Percentiles rank a stretch among this genome's conserved stretches.
Conservation (phyloP, 2,113 vertebrate species). For the Etheostoma spectabile region DNA sequence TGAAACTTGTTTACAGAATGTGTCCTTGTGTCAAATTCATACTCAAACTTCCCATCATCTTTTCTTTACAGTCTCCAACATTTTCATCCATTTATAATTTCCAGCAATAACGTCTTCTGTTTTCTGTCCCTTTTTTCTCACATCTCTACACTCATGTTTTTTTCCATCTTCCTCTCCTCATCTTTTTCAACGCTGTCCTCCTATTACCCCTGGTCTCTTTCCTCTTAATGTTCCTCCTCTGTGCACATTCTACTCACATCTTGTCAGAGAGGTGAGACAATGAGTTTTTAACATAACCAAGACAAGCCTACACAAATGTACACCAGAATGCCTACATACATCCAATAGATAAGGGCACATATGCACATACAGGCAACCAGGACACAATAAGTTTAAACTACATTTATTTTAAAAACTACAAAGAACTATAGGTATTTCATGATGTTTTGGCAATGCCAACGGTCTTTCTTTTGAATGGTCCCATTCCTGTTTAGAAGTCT, state of each 20-base stretch:
- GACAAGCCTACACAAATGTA: not conserved
- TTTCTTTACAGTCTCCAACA: not conserved
- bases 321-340: not conserved
- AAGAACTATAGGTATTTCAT: too few species aligned
- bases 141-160: not conserved
- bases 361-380: too few species aligned
- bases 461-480: constrained; percentile 1
- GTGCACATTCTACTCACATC: not conserved
- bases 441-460: not conserved
- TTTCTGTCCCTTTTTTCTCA: too few species aligned
- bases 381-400: too few species aligned
- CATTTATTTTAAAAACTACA: too few species aligned
- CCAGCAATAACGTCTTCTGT: not conserved
- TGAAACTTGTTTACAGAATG: constrained; percentile 1
- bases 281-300: not conserved
- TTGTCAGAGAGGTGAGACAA: not conserved
- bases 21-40: not conserved
- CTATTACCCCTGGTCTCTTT: not conserved
- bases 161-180: not conserved
- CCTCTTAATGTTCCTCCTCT: not conserved
- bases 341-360: too few species aligned
- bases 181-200: not conserved
- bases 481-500: constrained; percentile 33
- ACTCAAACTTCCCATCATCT: constrained; percentile 1
- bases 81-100: not conserved